A percentile compares a stretch with the other conserved stretches of the same genome.
Evolutionary conservation across 2,888 invertebrate genomes (phyloP).

Genomic region (Abrostola triplasia): DNA sequence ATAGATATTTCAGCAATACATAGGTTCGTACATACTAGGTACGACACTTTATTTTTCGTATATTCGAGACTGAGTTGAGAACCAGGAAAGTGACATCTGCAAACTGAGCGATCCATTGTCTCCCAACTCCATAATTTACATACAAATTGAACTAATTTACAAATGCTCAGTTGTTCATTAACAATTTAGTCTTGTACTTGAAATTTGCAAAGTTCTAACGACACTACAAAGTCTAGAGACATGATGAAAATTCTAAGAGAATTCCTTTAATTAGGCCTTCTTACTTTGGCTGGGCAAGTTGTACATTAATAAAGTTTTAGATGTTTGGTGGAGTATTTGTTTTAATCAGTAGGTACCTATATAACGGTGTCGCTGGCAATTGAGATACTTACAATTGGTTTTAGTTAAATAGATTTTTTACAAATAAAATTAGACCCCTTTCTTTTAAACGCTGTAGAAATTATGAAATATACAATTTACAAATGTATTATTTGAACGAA

Average conservation of each 20-base stretch:
- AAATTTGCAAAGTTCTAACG: slow-evolving; percentile 7
- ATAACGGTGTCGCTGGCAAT: neutral
- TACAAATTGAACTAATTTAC: slow-evolving; percentile 65
- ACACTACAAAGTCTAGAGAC: neutral
- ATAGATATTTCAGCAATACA: slow-evolving; percentile 2
- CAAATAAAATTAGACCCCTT: no score
- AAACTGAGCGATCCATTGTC: slow-evolving; percentile 40
- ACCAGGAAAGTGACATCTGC: slow-evolving; percentile 41
- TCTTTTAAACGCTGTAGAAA: no score
- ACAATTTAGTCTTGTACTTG: slow-evolving; percentile 28
- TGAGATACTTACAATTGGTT: neutral
- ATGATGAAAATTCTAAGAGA: neutral
- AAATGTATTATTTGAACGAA: no score
- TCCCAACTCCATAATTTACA: slow-evolving; percentile 57
- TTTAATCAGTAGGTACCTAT: neutral
- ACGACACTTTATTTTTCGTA: slow-evolving; percentile 6
- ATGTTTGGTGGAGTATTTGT: neutral
- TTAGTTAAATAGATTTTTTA: no score
- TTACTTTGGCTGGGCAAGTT: neutral
- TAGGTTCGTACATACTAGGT: no score
- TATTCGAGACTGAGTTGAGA: neutral
- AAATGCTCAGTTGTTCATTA: slow-evolving; percentile 59
- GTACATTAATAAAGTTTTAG: neutral
- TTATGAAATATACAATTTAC: no score
- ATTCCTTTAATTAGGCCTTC: neutral